Evolutionary conservation across 2,888 invertebrate genomes (phyloP).

Genomic region (Arctia plantaginis): DNA sequence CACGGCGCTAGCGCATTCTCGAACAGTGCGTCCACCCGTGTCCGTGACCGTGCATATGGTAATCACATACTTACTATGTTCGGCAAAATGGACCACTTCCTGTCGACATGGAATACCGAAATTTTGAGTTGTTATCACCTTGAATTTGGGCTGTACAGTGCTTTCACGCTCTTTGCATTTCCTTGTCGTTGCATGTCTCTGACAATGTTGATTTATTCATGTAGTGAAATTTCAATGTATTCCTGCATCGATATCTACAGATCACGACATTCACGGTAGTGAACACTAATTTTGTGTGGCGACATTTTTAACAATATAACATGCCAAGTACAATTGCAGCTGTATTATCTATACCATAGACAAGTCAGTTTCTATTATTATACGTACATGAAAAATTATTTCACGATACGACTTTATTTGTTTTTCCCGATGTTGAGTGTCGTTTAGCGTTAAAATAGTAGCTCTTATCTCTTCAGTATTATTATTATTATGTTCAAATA

Average conservation of each 20-base stretch:
- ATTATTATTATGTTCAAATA: neutral
- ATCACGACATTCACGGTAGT: conserved; percentile 8
- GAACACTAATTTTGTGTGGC: conserved; percentile 6
- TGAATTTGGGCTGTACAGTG: conserved; percentile 48
- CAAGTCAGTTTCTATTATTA: too few relatives aligned
- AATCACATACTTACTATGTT: conserved; percentile 66
- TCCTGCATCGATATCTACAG: conserved; percentile 19
- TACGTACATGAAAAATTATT: neutral
- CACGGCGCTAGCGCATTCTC: conserved; percentile 46
- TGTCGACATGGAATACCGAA: conserved; percentile 67
- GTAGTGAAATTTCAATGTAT: conserved; percentile 31
- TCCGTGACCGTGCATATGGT: conserved; percentile 72
- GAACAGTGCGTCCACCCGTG: conserved; percentile 38
- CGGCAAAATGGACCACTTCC: conserved; percentile 75
- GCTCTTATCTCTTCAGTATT: neutral
- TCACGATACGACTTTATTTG: neutral
- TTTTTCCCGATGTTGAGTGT: neutral
- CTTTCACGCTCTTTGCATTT: conserved; percentile 45
- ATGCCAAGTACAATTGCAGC: neutral
- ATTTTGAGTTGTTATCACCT: conserved; percentile 58
- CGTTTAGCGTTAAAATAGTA: neutral
- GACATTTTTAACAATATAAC: neutral
- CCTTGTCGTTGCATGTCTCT: conserved; percentile 29
- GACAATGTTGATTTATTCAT: conserved; percentile 41
- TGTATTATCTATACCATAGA: too few relatives aligned